These are phyloP conservation scores for Drosophila asahinai DNA, from an alignment of 1,140 invertebrate genomes.

Conservation along the genomic window DNA sequence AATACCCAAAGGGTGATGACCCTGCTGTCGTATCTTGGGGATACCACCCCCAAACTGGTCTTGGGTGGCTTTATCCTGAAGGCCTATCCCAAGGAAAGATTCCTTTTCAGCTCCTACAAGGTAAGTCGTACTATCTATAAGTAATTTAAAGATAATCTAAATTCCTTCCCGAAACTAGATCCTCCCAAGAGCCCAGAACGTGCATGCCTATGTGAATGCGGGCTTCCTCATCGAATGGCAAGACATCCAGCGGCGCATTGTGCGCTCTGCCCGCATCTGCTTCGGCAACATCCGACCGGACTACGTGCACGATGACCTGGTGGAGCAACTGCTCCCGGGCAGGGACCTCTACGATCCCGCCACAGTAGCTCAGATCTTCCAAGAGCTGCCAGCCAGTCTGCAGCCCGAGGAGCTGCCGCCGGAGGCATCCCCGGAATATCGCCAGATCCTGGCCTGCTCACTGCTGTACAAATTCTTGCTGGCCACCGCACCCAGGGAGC, in stretches of 20 bases:
- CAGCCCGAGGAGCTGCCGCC: constrained; percentile 85
- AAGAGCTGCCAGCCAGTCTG: constrained; percentile 36
- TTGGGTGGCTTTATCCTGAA: constrained; percentile 67
- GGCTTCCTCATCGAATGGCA: constrained; percentile 88
- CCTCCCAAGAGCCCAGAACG: constrained; percentile 91
- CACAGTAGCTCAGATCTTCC: constrained; percentile 50
- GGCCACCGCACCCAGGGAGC: constrained; percentile 82
- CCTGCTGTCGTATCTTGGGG: constrained; percentile 55
- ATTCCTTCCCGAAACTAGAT: constrained; percentile 40
- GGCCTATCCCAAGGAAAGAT: constrained; percentile 58
- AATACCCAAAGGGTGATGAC: constrained; percentile 46
- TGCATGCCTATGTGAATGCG: constrained; percentile 93
- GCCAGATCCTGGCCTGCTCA: constrained; percentile 87
- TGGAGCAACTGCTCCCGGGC: constrained; percentile 88
- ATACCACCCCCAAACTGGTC: constrained; percentile 54
- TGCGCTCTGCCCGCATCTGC: constrained; percentile 83
- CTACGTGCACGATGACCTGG: constrained; percentile 89
- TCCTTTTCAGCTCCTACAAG: constrained; percentile 22
- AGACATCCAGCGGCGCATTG: constrained; percentile 63
- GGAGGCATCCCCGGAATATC: constrained; percentile 88
- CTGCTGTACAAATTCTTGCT: constrained; percentile 91
- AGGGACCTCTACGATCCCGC: constrained; percentile 85
- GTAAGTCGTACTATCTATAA: not conserved
- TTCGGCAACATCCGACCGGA: constrained; percentile 89
- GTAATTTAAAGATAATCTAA: no score